phyloP scores from a whole-genome alignment of 2,888 invertebrate species.

The Sthenelais limicola region DNA sequence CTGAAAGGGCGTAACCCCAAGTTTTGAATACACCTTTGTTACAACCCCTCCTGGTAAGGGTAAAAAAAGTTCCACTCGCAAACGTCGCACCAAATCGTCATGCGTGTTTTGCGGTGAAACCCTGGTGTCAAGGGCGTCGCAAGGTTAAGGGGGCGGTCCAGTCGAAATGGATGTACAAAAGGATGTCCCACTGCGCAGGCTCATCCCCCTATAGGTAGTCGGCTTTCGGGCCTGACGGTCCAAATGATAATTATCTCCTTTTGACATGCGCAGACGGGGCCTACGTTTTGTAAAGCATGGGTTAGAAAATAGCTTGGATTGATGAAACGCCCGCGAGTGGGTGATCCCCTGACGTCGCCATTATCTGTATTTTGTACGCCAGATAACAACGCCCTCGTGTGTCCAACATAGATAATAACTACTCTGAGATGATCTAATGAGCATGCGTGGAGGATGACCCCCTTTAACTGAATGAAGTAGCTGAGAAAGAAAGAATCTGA shows the following conservation, averaged over 20 bases:
- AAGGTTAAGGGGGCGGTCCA: constrained; percentile 3
- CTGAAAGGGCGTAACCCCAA: no score
- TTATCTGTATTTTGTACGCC: no score
- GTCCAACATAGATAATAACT: constrained; percentile 24
- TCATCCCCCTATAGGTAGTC: neutral
- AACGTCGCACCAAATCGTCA: no score
- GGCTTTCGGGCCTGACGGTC: neutral
- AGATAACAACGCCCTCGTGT: no score
- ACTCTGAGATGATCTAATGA: constrained; percentile 12
- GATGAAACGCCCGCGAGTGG: constrained; percentile 4
- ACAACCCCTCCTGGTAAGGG: no score
- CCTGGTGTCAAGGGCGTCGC: constrained; percentile 16
- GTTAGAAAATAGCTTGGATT: constrained; percentile 15
- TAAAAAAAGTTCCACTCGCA: no score
- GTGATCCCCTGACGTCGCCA: constrained; percentile 34
- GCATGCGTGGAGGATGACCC: neutral
- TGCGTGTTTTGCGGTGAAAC: constrained; percentile 27
- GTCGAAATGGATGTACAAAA: constrained; percentile 27
- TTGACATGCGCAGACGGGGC: constrained; percentile 5
- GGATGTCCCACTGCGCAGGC: constrained; percentile 29
- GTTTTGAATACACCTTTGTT: no score
- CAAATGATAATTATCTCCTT: constrained; percentile 29
- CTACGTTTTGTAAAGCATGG: constrained; percentile 7
- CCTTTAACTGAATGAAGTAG: no score
- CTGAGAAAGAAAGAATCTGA: no score